These are phyloP conservation scores for Patiria miniata DNA, from an alignment of 35 echinoderm and acorn worm genomes.

Conservation along the genomic window DNA sequence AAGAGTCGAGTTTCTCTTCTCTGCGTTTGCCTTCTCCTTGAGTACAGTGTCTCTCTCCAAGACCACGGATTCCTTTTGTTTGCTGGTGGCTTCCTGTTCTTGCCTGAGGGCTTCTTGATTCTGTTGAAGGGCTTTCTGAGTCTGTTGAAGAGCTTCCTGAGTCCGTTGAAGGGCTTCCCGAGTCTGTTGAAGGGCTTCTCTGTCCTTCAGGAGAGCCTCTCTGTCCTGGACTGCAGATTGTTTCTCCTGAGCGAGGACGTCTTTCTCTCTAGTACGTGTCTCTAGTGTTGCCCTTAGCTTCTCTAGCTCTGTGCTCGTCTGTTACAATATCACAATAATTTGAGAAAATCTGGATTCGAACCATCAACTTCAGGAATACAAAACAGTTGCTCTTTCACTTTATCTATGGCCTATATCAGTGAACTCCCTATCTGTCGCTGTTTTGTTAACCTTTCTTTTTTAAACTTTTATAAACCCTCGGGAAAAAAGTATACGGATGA, in stretches of 20 bases:
- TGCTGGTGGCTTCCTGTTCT: background rate
- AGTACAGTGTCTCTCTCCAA: background rate
- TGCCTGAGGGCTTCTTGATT: background rate
- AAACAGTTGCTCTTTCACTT: too few species aligned
- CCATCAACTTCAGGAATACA: too few species aligned
- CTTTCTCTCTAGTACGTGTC: constrained; percentile 5
- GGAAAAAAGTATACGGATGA: too few species aligned
- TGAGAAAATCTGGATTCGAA: too few species aligned
- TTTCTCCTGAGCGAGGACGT: constrained; percentile 20
- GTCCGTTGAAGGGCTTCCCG: background rate
- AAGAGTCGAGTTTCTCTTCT: constrained; percentile 21
- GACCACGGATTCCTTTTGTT: background rate
- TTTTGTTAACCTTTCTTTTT: too few species aligned
- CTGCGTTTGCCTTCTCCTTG: constrained; percentile 37
- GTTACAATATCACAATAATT: background rate
- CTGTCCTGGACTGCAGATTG: background rate
- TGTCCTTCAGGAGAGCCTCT: background rate
- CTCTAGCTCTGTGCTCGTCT: constrained; percentile 1
- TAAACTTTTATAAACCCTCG: too few species aligned
- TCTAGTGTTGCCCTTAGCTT: background rate
- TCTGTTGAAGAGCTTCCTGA: background rate
- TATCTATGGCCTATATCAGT: too few species aligned
- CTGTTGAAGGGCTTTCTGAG: background rate
- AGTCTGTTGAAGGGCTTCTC: background rate
- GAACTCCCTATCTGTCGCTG: too few species aligned